Evolutionary conservation across 2,113 vertebrate species (phyloP).

Genomic region (Archilochus colubris): DNA sequence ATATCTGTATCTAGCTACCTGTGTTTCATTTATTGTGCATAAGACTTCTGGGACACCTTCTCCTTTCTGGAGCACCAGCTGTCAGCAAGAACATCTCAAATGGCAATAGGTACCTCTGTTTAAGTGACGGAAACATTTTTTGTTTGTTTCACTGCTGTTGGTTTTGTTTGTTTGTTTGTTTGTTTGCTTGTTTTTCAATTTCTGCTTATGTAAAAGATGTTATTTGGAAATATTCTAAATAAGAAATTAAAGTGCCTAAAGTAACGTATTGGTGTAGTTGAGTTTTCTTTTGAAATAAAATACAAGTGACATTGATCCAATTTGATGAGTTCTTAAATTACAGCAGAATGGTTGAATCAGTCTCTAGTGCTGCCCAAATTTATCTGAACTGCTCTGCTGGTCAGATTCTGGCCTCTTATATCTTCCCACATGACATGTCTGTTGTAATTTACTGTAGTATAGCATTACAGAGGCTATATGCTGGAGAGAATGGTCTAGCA

Average conservation of each 20-base stretch:
- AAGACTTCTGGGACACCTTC: neutral
- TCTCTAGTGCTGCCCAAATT: neutral
- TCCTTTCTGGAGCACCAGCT: neutral
- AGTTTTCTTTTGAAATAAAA: neutral
- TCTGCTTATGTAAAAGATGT: neutral
- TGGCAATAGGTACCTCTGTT: neutral
- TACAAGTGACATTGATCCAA: neutral
- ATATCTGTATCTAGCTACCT: neutral
- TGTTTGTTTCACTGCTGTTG: neutral
- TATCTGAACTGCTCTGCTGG: neutral
- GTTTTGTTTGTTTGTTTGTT: neutral
- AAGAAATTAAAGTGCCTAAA: neutral
- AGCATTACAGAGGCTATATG: neutral
- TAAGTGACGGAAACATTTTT: neutral
- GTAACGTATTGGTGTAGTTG: neutral
- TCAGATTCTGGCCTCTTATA: neutral
- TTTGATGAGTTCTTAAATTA: neutral
- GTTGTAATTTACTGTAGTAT: neutral
- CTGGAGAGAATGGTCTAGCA: neutral
- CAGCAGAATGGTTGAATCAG: neutral
- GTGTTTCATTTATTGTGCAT: neutral
- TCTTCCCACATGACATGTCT: neutral
- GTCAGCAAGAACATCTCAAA: neutral
- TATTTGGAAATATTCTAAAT: neutral
- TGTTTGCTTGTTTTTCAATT: neutral